These are phyloP conservation scores for Euphonia xanthogaster DNA, from an alignment of 2,797 vertebrate species.

Conservation along the genomic window DNA sequence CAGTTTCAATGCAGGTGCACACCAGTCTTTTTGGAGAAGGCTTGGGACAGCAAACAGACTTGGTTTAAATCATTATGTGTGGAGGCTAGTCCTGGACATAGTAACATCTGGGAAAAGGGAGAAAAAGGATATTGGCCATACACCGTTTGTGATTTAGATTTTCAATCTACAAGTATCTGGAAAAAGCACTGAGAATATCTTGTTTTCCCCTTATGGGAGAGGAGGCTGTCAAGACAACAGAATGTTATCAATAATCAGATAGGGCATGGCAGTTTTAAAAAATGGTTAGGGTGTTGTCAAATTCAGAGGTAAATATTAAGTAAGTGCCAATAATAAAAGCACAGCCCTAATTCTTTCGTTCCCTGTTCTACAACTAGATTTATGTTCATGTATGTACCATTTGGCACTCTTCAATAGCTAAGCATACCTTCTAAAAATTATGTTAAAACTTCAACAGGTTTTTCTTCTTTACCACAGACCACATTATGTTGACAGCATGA, in stretches of 20 bases:
- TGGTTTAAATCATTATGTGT: background rate
- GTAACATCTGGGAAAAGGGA: background rate
- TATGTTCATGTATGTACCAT: background rate
- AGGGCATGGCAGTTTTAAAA: background rate
- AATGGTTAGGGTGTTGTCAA: background rate
- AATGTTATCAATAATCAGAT: background rate
- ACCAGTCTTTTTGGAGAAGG: background rate
- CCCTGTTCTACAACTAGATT: background rate
- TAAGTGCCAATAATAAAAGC: background rate
- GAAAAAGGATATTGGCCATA: background rate
- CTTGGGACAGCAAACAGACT: background rate
- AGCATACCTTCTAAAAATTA: background rate
- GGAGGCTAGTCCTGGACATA: background rate
- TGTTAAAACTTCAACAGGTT: background rate
- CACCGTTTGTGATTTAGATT: background rate
- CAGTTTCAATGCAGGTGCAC: background rate
- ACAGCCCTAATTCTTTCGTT: background rate
- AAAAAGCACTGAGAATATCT: background rate
- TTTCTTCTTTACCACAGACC: background rate
- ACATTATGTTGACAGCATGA: background rate
- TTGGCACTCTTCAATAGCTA: background rate
- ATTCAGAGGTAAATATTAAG: background rate
- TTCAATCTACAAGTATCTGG: background rate
- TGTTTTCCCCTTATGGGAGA: background rate
- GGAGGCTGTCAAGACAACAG: background rate